phyloP scores from a whole-genome alignment of 1,140 invertebrate species.

The Leptonema lineaticorne region DNA sequence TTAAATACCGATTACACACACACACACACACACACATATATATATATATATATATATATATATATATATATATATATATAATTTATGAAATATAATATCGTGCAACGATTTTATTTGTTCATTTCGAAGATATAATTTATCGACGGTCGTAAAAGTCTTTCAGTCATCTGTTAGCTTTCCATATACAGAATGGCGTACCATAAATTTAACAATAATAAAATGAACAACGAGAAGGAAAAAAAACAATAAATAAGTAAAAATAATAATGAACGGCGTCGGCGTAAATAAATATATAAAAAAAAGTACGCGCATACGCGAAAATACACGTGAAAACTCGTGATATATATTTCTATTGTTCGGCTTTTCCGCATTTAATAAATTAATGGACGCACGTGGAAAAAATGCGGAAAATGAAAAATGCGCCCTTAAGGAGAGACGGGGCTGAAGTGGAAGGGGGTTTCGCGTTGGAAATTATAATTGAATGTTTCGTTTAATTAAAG shows the following conservation, averaged over 20 bases:
- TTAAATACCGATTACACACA: no score
- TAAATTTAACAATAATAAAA: not conserved
- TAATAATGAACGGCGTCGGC: no score
- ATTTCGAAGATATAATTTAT: no score
- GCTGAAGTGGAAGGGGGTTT: no score
- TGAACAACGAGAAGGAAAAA: not conserved
- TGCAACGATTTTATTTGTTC: conserved; percentile 5
- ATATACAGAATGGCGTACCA: not conserved
- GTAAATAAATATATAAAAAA: no score
- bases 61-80: not conserved
- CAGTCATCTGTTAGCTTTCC: not conserved
- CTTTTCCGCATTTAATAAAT: conserved; percentile 1
- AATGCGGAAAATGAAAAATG: no score
- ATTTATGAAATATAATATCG: not conserved
- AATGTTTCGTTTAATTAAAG: no score
- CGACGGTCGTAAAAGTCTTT: conserved; percentile 6
- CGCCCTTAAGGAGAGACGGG: no score
- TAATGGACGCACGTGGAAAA: not conserved
- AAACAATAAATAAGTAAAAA: not conserved
- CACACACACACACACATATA: not conserved
- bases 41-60: not conserved
- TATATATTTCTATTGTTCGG: conserved; percentile 9
- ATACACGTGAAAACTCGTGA: no score
- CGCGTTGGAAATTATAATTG: no score
- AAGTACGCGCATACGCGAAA: no score